A percentile compares a stretch with the other conserved stretches of the same genome.
Evolutionary conservation across 2,888 invertebrate genomes (phyloP).

Genomic region (Meteorus colon): DNA sequence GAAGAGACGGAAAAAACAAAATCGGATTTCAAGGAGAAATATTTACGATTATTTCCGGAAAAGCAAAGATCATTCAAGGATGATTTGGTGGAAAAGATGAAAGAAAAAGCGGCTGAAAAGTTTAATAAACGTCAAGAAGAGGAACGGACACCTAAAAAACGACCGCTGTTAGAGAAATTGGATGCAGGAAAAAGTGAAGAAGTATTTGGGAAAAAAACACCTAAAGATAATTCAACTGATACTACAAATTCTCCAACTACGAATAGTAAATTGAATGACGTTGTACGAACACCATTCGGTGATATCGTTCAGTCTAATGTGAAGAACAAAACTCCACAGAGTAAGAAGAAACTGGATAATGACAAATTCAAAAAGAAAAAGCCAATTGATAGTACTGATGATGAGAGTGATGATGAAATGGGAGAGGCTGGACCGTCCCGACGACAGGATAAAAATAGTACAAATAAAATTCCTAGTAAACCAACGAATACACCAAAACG

Average conservation of each 20-base stretch:
- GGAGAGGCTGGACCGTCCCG: too few relatives aligned
- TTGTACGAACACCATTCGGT: constrained; percentile 62
- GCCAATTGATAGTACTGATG: background rate
- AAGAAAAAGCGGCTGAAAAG: constrained; percentile 54
- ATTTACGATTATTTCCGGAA: constrained; percentile 53
- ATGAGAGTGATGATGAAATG: background rate
- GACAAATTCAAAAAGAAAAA: background rate
- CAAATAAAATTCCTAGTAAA: background rate
- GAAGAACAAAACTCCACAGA: constrained; percentile 35
- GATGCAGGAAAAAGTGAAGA: constrained; percentile 58
- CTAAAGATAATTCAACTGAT: background rate
- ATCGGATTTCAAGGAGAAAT: constrained; percentile 62
- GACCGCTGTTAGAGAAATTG: constrained; percentile 61
- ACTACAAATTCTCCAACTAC: constrained; percentile 2
- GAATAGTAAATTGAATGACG: constrained; percentile 23
- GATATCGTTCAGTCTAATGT: constrained; percentile 57
- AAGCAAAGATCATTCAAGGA: constrained; percentile 60
- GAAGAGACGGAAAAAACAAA: constrained; percentile 48
- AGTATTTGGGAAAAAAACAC: constrained; percentile 52
- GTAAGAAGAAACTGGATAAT: background rate
- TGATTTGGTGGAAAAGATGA: constrained; percentile 59
- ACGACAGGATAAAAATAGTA: background rate
- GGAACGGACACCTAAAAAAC: constrained; percentile 54
- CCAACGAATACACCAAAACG: background rate
- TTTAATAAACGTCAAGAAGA: constrained; percentile 61